Conservation (phyloP, 2,888 invertebrate species). For the Leptinotarsa haldemani region DNA sequence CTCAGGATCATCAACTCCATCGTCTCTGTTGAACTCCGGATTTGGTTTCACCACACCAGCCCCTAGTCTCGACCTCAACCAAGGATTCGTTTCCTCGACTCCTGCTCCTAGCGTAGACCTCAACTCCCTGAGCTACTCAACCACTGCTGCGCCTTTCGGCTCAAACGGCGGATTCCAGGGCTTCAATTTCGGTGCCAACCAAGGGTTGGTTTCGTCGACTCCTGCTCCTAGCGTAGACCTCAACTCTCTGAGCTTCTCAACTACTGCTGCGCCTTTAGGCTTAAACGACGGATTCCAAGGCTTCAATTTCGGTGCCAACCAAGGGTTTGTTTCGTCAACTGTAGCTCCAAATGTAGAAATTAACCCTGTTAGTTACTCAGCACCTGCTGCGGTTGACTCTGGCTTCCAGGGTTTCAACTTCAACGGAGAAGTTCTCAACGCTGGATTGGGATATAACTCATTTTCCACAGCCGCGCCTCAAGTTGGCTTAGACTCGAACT, state of each 20-base stretch:
- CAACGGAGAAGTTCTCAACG: not conserved
- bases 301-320: slow-evolving; percentile 17
- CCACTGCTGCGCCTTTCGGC: slow-evolving; percentile 16
- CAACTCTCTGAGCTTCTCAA: slow-evolving; percentile 25
- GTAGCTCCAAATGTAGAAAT: slow-evolving; percentile 29
- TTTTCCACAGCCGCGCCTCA: slow-evolving; percentile 10
- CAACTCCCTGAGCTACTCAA: slow-evolving; percentile 23
- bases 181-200: slow-evolving; percentile 15
- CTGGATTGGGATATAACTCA: not conserved
- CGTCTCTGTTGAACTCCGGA: slow-evolving; percentile 7
- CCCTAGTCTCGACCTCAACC: slow-evolving; percentile 17
- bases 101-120: slow-evolving; percentile 28
- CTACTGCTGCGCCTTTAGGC: slow-evolving; percentile 18
- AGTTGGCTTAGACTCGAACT: slow-evolving; percentile 4
- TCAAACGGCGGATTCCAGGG: not conserved
- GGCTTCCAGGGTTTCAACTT: slow-evolving; percentile 19
- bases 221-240: slow-evolving; percentile 27
- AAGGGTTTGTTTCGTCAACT: slow-evolving; percentile 16
- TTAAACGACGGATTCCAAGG: not conserved
- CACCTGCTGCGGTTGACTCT: slow-evolving; percentile 31
- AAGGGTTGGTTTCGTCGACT: slow-evolving; percentile 13
- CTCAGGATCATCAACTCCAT: slow-evolving; percentile 25
- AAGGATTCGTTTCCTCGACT: slow-evolving; percentile 23
- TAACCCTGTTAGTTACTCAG: slow-evolving; percentile 26
- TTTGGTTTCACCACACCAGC: slow-evolving; percentile 24